Percentiles rank a stretch among this genome's conserved stretches.
Conservation (phyloP, 2,888 invertebrate species). For the Hydriomena furcata region DNA sequence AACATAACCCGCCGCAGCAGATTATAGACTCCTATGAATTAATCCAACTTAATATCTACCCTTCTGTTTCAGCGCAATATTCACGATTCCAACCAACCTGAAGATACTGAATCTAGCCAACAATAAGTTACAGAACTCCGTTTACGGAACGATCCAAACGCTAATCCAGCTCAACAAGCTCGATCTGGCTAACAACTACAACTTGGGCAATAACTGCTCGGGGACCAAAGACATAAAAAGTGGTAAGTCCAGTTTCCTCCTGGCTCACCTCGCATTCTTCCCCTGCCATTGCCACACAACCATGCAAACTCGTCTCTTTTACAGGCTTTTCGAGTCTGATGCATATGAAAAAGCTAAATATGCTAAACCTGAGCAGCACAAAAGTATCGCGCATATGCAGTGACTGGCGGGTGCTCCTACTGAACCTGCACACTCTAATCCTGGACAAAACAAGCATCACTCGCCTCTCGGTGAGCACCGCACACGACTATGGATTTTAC, state of each 20-base stretch:
- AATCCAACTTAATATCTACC: no score
- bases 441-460: slow-evolving; percentile 12
- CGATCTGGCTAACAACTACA: slow-evolving; percentile 35
- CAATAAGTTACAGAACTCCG: slow-evolving; percentile 33
- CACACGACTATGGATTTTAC: no score
- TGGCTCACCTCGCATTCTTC: neutral
- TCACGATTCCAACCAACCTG: slow-evolving; percentile 30
- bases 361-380: slow-evolving; percentile 13
- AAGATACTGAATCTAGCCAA: slow-evolving; percentile 33
- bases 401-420: slow-evolving; percentile 31
- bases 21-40: no score
- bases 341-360: neutral
- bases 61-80: slow-evolving; percentile 37
- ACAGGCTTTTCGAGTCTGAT: slow-evolving; percentile 19
- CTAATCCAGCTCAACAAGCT: slow-evolving; percentile 32
- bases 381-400: slow-evolving; percentile 24
- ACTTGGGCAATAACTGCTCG: slow-evolving; percentile 41
- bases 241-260: slow-evolving; percentile 1
- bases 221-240: neutral
- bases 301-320: neutral
- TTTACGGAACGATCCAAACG: slow-evolving; percentile 24
- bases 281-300: neutral
- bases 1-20: no score
- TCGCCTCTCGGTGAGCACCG: slow-evolving; percentile 4
- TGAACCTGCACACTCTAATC: slow-evolving; percentile 10